Evolutionary conservation across 2,797 vertebrate genomes (phyloP).

Genomic region (Acanthurus lineatus): DNA sequence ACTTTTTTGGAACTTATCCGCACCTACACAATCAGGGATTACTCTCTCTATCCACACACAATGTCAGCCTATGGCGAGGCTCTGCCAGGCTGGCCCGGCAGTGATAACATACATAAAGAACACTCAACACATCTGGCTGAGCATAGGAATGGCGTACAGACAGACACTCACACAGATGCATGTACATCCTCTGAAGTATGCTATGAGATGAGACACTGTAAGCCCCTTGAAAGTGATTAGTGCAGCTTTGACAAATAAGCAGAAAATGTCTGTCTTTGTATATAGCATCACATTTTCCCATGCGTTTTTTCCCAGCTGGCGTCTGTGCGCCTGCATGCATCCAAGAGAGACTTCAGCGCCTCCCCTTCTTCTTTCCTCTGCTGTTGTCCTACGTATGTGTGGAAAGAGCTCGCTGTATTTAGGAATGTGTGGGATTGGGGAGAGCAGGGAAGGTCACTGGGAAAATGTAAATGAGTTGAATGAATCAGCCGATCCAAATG

Average conservation of each 20-base stretch:
- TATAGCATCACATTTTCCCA: constrained; percentile 8
- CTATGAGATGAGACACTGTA: constrained; percentile 23
- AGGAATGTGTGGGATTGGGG: constrained; percentile 73
- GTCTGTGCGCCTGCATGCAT: constrained; percentile 16
- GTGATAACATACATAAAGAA: constrained; percentile 58
- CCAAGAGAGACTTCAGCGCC: constrained; percentile 43
- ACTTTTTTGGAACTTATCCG: constrained; percentile 64
- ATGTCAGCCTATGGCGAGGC: constrained; percentile 50
- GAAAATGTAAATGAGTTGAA: constrained; percentile 79
- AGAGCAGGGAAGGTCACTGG: constrained; percentile 75
- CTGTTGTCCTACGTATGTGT: constrained; percentile 67
- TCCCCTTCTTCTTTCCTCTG: constrained; percentile 54
- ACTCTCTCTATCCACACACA: constrained; percentile 53
- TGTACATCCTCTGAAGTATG: constrained; percentile 22
- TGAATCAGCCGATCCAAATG: constrained; percentile 79
- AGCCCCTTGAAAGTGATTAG: constrained; percentile 50
- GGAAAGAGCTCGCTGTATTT: constrained; percentile 74
- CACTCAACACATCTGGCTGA: constrained; percentile 34
- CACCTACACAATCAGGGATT: constrained; percentile 77
- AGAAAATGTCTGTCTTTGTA: constrained; percentile 7
- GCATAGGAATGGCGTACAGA: constrained; percentile 19
- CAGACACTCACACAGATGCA: constrained; percentile 9
- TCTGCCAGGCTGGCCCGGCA: constrained; percentile 51
- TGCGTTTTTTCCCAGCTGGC: neutral
- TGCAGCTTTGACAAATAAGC: constrained; percentile 49